phyloP scores from a whole-genome alignment of 2,888 invertebrate species.

The Drosophila kanekoi region DNA sequence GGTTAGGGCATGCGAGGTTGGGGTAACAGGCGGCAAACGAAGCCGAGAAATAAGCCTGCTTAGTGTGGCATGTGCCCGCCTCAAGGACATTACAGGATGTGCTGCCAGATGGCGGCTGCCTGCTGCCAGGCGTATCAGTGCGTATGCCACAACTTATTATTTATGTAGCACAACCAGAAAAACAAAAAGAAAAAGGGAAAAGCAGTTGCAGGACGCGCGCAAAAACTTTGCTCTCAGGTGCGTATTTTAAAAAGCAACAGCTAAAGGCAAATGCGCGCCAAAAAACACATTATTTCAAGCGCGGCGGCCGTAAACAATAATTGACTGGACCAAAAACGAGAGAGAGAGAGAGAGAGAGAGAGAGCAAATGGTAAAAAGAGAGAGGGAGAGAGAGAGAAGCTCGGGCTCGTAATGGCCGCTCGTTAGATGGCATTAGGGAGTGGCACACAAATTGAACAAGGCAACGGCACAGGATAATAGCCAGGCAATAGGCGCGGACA shows the following conservation, averaged over 20 bases:
- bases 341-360: not conserved
- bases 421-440: conserved; percentile 60
- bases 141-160: conserved; percentile 53
- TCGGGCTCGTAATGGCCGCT: conserved; percentile 59
- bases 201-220: not conserved
- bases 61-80: conserved; percentile 36
- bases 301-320: conserved; percentile 42
- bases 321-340: conserved; percentile 1
- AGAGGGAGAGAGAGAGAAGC: not conserved
- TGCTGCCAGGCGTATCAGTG: conserved; percentile 9
- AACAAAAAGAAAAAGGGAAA: not conserved
- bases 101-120: conserved; percentile 32
- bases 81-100: conserved; percentile 42
- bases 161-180: conserved; percentile 53
- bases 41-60: conserved; percentile 50
- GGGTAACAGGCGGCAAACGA: not conserved
- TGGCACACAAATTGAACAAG: conserved; percentile 52
- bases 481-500: conserved; percentile 27
- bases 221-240: conserved; percentile 55
- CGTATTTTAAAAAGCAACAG: conserved; percentile 52
- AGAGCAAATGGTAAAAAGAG: too few relatives aligned
- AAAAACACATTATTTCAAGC: conserved; percentile 32
- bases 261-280: conserved; percentile 24
- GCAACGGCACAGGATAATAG: conserved; percentile 33
- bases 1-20: not conserved